Conservation (phyloP, 2,113 vertebrate species). For the Upupa epops region DNA sequence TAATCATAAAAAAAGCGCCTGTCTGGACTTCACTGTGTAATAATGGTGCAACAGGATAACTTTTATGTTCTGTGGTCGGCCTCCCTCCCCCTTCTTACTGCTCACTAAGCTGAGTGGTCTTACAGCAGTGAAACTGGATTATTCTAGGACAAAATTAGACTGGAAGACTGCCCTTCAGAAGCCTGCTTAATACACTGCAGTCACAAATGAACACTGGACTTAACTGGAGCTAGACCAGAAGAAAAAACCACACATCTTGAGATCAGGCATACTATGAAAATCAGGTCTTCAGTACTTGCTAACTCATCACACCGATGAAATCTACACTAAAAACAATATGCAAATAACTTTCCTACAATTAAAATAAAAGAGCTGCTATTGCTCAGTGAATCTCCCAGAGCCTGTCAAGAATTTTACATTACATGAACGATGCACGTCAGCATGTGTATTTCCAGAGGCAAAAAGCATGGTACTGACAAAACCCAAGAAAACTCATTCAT, state of each 20-base stretch:
- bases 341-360: not conserved
- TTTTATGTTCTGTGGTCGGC: not conserved
- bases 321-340: not conserved
- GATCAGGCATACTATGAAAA: not conserved
- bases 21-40: not conserved
- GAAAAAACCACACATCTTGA: not conserved
- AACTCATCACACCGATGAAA: not conserved
- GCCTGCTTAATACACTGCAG: not conserved
- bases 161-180: not conserved
- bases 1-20: too few relatives aligned
- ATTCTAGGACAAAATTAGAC: not conserved
- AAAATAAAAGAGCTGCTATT: not conserved
- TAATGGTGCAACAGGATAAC: not conserved
- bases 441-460: not conserved
- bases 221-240: not conserved
- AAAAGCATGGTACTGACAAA: not conserved
- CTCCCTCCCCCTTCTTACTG: not conserved
- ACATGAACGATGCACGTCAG: not conserved
- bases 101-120: not conserved
- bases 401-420: not conserved
- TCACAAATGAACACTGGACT: not conserved
- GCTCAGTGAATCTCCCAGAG: not conserved
- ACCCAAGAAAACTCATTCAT: not conserved
- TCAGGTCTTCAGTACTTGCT: not conserved
- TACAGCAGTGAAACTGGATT: not conserved